Percentiles rank a stretch among this genome's conserved stretches.
Evolutionary conservation across 2,888 invertebrate genomes (phyloP).

Genomic region (Heliconius cydno): DNA sequence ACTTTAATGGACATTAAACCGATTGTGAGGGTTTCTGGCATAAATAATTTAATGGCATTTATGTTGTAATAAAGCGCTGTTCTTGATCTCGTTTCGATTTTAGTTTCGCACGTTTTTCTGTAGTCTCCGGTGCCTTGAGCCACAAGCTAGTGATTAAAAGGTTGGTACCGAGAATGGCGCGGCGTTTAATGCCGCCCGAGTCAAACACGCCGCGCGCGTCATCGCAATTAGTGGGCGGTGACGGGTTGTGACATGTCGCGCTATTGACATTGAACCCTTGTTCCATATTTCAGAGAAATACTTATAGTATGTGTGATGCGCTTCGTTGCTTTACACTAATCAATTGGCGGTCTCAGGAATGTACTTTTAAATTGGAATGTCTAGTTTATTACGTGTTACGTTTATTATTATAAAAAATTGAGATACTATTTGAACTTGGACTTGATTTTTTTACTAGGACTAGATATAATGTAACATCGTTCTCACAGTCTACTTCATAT

Average conservation of each 20-base stretch:
- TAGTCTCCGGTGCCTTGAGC: slow-evolving; percentile 53
- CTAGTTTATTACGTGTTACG: not conserved
- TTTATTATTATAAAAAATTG: not conserved
- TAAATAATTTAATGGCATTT: slow-evolving; percentile 18
- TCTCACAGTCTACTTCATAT: slow-evolving; percentile 51
- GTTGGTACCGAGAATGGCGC: slow-evolving; percentile 69
- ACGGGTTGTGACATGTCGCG: slow-evolving; percentile 64
- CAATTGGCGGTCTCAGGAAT: slow-evolving; percentile 36
- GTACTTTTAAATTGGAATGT: not conserved
- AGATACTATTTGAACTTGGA: not conserved
- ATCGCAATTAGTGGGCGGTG: slow-evolving; percentile 70
- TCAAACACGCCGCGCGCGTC: slow-evolving; percentile 76
- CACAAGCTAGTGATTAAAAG: slow-evolving; percentile 46
- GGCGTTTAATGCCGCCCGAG: slow-evolving; percentile 66
- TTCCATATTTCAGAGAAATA: slow-evolving; percentile 78
- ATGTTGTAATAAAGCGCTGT: slow-evolving; percentile 5
- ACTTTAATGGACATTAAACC: slow-evolving; percentile 18
- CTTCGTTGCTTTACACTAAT: slow-evolving; percentile 42
- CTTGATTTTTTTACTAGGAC: not conserved
- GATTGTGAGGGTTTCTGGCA: slow-evolving; percentile 10
- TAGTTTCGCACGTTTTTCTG: slow-evolving; percentile 26
- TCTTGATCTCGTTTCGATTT: slow-evolving; percentile 6
- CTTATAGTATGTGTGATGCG: slow-evolving; percentile 54
- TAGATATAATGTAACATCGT: slow-evolving; percentile 36
- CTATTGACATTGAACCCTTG: slow-evolving; percentile 81